Base-by-base conservation (phyloP, 2,888 invertebrate species). In the Drosophila rellima region DNA sequence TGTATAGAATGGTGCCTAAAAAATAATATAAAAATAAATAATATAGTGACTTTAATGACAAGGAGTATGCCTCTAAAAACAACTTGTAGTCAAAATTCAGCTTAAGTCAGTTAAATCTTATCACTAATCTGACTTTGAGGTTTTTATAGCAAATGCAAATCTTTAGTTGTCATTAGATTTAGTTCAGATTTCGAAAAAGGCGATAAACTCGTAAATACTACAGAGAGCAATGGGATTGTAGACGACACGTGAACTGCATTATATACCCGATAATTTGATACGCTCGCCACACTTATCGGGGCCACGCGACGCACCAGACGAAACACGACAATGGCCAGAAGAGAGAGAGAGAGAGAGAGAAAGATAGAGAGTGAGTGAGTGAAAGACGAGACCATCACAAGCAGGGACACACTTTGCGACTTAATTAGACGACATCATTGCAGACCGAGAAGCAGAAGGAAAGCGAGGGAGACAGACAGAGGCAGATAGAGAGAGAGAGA, bases 231-330 rank as follows among this genome's bases (percentile, higher is more conserved):
- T 69, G 63, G 35, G 47, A 26, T 54, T 44, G 33, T 51, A 47
- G 48, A 63, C 47, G 85, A 71, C 89, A 89, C 83, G 83, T 83
- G 84, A 83, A 89, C 89, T 84, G 83, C 76, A 82, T 84, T 82
- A 84, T 80, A 56, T 70, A 70, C 57, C 59, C 76, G 80, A 84
- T 87, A 87, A 84, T 84, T 85, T 78, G 80, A 84, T 76, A 82
- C 80, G 71, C 87, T 78, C 70, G 73, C 78, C 70, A 62, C 81
- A 79, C 79, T 86, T 86, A 86, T 83, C 83, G 78, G 57, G 60
- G 75, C 64, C 82, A 78, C 85, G 78, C 78, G 74, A 60, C 82
- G 51, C 71, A 78, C 59, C 72, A 75, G 66, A 74, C 74, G 54
- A 40, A 15, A 44, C 26, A 33, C 45, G 26, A 29, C 51, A 11